Conservation (phyloP, 2,888 invertebrate species). For the Watsonalla cultraria region DNA sequence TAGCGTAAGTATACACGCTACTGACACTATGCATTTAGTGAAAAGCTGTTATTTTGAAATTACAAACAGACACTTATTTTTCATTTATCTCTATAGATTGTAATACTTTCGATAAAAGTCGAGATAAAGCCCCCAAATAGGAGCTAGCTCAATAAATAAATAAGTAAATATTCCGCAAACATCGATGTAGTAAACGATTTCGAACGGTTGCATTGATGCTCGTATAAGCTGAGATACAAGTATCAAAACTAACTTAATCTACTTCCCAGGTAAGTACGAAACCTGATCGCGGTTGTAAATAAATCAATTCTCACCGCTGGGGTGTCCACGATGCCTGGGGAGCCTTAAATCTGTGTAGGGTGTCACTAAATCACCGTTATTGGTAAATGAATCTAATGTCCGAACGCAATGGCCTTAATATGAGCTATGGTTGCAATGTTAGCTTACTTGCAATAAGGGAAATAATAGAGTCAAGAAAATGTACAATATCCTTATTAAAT, state of each 20-base stretch:
- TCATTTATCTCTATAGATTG: no score
- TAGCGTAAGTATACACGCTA: no score
- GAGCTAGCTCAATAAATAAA: no score
- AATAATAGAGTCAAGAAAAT: neutral
- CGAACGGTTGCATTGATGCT: no score
- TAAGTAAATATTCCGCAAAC: no score
- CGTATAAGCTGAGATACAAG: neutral
- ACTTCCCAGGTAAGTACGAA: constrained; percentile 40
- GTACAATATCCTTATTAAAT: no score
- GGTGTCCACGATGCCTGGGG: constrained; percentile 63
- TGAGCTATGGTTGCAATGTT: neutral
- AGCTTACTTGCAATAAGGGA: neutral
- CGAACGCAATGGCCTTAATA: neutral
- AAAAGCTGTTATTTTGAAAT: no score
- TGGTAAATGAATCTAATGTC: constrained; percentile 44
- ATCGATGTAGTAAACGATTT: no score
- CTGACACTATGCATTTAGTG: no score
- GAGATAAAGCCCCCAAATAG: no score
- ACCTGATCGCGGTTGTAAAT: constrained; percentile 51
- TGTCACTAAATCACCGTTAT: constrained; percentile 67
- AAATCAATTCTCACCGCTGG: constrained; percentile 65
- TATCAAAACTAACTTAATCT: constrained; percentile 34
- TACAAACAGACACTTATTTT: no score
- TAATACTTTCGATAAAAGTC: no score
- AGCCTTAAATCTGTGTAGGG: constrained; percentile 60